Percentiles rank a stretch among this genome's conserved stretches.
phyloP scores from a whole-genome alignment of 2,888 invertebrate species.

The Boloria selene region DNA sequence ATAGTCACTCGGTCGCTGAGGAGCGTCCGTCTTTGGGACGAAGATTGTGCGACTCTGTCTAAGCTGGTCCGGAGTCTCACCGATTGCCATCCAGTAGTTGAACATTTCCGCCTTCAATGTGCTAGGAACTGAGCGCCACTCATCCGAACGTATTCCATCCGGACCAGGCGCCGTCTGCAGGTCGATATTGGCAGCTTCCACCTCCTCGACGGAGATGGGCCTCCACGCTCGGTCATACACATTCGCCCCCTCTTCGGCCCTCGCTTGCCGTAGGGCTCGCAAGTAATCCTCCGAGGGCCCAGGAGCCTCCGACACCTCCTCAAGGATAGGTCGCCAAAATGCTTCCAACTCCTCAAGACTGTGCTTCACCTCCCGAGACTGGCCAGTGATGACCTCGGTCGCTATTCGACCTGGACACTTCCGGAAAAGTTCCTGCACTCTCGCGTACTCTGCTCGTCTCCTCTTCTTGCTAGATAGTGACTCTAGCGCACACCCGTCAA shows the following conservation, averaged over 20 bases:
- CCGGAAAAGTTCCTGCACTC: conserved; percentile 37
- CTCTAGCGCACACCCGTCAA: conserved; percentile 9
- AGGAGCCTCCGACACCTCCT: conserved; percentile 17
- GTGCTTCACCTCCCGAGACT: conserved; percentile 30
- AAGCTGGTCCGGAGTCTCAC: conserved; percentile 34
- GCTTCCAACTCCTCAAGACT: conserved; percentile 37
- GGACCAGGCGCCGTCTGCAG: conserved; percentile 41
- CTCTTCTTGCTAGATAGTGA: conserved; percentile 6
- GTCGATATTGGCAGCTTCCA: conserved; percentile 30
- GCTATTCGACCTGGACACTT: conserved; percentile 37
- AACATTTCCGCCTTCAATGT: conserved; percentile 34
- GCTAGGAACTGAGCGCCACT: conserved; percentile 37
- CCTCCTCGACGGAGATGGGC: conserved; percentile 38
- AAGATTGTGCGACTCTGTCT: conserved; percentile 41
- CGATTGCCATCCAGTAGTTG: conserved; percentile 33
- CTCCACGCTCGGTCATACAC: conserved; percentile 25
- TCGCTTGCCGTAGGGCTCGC: conserved; percentile 8
- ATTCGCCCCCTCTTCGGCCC: conserved; percentile 15
- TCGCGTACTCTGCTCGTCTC: conserved; percentile 38
- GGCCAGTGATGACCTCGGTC: conserved; percentile 38
- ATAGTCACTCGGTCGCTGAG: conserved; percentile 45
- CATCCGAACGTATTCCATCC: conserved; percentile 41
- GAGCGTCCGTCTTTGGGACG: conserved; percentile 41
- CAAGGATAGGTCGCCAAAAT: conserved; percentile 39
- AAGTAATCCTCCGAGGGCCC: conserved; percentile 22